Conservation (phyloP, 2,888 invertebrate genomes). For the Coecobrya sp. region DNA sequence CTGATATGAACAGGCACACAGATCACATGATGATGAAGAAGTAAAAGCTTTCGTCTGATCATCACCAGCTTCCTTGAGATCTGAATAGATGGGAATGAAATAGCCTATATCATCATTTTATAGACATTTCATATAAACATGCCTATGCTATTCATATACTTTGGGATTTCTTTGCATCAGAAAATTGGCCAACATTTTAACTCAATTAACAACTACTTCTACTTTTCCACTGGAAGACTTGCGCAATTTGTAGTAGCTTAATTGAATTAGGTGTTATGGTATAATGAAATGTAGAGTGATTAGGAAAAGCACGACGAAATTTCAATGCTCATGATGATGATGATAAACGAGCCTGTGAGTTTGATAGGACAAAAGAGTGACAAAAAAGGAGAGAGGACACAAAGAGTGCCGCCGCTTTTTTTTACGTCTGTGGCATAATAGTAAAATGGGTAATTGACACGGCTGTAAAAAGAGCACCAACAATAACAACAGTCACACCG, state of each 20-base stretch:
- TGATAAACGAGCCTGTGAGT: not conserved
- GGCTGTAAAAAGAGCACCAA: not conserved
- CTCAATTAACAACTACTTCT: not conserved
- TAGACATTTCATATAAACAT: no score
- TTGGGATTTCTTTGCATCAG: not conserved
- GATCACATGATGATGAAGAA: not conserved
- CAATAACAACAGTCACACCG: not conserved
- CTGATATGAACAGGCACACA: not conserved
- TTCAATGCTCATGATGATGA: not conserved
- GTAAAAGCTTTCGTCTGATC: no score
- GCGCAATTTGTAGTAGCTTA: not conserved
- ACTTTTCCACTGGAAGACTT: not conserved
- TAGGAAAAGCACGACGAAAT: not conserved
- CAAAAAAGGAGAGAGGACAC: not conserved
- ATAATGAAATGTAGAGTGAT: not conserved
- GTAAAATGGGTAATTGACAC: not conserved
- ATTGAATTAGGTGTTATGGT: not conserved
- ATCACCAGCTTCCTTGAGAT: not conserved
- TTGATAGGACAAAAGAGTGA: not conserved
- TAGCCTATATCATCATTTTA: not conserved
- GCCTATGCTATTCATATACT: not conserved
- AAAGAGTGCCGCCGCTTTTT: not conserved
- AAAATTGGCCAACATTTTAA: not conserved
- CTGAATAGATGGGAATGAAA: not conserved
- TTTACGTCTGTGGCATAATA: not conserved